Evolutionary conservation across 2,113 vertebrate species (phyloP).

Genomic region (Vulpes ferrilata): DNA sequence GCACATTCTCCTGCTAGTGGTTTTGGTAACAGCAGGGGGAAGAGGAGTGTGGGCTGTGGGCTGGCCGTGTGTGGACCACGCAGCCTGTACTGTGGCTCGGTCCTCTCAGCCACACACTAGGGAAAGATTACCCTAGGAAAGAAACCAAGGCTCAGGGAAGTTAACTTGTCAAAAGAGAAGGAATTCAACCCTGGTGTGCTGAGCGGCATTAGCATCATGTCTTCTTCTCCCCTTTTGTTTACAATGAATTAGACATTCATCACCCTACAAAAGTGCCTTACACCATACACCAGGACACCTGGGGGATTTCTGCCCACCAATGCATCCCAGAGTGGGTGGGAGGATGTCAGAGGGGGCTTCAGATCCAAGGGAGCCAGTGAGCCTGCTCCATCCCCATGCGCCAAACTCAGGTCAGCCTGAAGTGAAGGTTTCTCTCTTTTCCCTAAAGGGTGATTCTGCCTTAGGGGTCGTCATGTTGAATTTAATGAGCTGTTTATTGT

Average conservation of each 20-base stretch:
- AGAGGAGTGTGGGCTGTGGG: not conserved
- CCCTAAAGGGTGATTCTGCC: not conserved
- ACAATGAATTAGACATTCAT: not conserved
- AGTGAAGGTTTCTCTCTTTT: not conserved
- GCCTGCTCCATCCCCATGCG: not conserved
- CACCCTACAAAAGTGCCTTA: not conserved
- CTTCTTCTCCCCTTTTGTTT: not conserved
- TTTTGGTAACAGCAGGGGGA: no score
- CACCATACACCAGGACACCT: not conserved
- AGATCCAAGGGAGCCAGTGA: not conserved
- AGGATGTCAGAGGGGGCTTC: not conserved
- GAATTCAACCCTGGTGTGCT: not conserved
- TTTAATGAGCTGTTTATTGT: not conserved
- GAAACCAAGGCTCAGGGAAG: not conserved
- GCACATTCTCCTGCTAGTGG: not conserved
- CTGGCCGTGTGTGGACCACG: fast-evolving
- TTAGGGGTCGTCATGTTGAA: not conserved
- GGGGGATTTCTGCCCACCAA: not conserved
- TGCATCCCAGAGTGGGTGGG: not conserved
- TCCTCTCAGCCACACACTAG: not conserved
- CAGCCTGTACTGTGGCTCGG: not conserved
- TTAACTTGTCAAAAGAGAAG: not conserved
- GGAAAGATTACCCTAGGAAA: not conserved
- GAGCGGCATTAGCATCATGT: not conserved
- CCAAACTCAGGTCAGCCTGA: not conserved